phyloP scores from a whole-genome alignment of 2,888 invertebrate species.

The Lasioglossum vierecki region DNA sequence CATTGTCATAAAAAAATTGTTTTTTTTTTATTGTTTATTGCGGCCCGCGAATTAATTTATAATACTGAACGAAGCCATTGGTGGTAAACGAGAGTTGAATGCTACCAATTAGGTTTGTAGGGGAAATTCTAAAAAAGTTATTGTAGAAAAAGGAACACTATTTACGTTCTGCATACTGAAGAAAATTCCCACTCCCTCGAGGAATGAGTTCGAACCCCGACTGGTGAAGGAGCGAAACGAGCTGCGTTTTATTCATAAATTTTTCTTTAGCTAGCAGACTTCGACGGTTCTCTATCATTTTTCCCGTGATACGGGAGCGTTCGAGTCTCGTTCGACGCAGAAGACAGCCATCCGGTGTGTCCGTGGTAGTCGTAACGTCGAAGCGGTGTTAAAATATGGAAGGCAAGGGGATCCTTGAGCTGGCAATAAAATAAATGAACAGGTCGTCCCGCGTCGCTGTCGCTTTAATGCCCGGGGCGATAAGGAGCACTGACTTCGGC shows the following conservation, averaged over 20 bases:
- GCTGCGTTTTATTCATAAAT: not conserved
- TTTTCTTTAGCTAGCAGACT: not conserved
- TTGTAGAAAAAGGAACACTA: not conserved
- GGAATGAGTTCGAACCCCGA: not conserved
- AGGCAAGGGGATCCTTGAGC: not conserved
- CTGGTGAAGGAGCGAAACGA: not conserved
- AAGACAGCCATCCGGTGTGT: not conserved
- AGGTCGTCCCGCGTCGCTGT: slow-evolving; percentile 25
- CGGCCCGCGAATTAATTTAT: too few relatives aligned
- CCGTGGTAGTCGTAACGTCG: not conserved
- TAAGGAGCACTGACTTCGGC: slow-evolving; percentile 52
- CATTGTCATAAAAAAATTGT: too few relatives aligned
- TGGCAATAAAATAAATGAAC: slow-evolving; percentile 38
- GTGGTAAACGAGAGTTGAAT: too few relatives aligned
- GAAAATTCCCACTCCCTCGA: not conserved
- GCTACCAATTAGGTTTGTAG: too few relatives aligned
- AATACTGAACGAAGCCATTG: too few relatives aligned
- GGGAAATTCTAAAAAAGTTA: too few relatives aligned
- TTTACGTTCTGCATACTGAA: not conserved
- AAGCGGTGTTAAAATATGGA: slow-evolving; percentile 16
- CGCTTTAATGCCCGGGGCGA: slow-evolving; percentile 45
- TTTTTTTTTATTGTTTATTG: too few relatives aligned
- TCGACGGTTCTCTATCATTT: not conserved
- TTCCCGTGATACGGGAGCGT: not conserved
- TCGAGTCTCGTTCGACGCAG: not conserved